Evolutionary conservation across 2,113 vertebrate genomes (phyloP), one percentile per base, ranked within the genome.

Genomic region (Mus spicilegus): DNA sequence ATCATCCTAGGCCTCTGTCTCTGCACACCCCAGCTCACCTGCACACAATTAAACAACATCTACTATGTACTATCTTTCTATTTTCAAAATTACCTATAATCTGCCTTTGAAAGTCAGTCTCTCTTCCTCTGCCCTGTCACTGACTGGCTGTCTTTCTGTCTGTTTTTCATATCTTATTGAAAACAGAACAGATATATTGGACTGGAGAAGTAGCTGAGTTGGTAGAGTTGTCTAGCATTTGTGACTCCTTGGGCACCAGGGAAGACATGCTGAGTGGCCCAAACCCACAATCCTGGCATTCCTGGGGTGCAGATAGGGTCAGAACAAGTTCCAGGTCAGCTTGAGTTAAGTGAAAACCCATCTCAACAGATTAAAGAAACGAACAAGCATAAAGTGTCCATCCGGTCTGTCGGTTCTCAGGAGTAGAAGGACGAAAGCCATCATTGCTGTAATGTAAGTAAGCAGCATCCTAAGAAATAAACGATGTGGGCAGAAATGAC

Each of bases 31-130:
- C 80, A 42, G n/a, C 39, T 63, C 58, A 85, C 26, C 7, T 11
- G 26, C 56, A 82, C 24, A 42, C 22, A 84, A 56, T 81, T 36
- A 22, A 78, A n/a, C 11, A 80, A 22, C 36, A 81, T 3, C 56
- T 28, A 69, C 69, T n/a, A 1, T 26, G 36, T 42, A 72, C 56
- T 82, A 39, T 69, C 20, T 88, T 91, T 13, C 85, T 86, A 89
- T 76, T 81, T 90, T 80, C 76, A 96, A 76, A 96, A 42, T 73
- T 12, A 86, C 26, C 28, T 91, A 67, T 3, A 26, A 33, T 80
- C 3, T 77, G 0, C 39, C 33, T 54, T 26, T 87, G 1, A 93
- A 65, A 89, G 8, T 42, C 61, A 8, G 14, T 63, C 11, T 75
- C 69, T 58, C 19, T 51, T 28, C n/a, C 3, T 70, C 65, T 26